phyloP scores from a whole-genome alignment of 37 sponge, comb jelly and placozoan genomes.

The Halichondria panicea region DNA sequence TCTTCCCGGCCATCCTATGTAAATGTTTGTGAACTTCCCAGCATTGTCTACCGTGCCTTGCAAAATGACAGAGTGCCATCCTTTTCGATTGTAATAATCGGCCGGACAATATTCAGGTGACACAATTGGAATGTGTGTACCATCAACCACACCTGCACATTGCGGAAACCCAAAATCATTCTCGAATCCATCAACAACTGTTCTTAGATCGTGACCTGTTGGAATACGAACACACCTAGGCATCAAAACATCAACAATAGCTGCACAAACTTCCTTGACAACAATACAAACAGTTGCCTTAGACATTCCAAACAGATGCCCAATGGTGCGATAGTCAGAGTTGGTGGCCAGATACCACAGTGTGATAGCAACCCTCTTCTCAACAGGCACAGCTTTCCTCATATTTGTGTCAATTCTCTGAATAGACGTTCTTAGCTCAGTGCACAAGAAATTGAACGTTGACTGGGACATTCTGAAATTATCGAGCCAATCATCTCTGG shows the following conservation, averaged over 20 bases:
- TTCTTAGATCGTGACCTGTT: conserved; percentile 24
- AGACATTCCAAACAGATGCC: conserved; percentile 45
- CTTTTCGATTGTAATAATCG: conserved; percentile 56
- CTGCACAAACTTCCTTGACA: conserved; percentile 35
- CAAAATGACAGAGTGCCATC: conserved; percentile 38
- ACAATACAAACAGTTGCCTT: conserved; percentile 36
- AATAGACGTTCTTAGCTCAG: conserved; percentile 10
- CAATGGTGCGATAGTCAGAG: conserved; percentile 54
- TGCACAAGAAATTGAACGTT: conserved; percentile 9
- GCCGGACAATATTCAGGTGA: conserved; percentile 16
- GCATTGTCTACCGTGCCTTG: conserved; percentile 30
- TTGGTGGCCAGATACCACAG: conserved; percentile 44
- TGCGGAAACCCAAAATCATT: conserved; percentile 33
- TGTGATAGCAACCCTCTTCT: conserved; percentile 23
- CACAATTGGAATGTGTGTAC: conserved; percentile 31
- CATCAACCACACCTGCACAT: conserved; percentile 35
- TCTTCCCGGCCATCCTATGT: conserved; percentile 40
- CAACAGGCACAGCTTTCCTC: conserved; percentile 5
- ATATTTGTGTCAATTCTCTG: conserved; percentile 15
- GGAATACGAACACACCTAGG: conserved; percentile 36
- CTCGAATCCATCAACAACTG: conserved; percentile 36
- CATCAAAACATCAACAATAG: conserved; percentile 28
- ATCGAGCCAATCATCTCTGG: conserved; percentile 12
- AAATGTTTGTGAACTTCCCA: conserved; percentile 20
- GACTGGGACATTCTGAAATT: conserved; percentile 26